Percentiles rank a stretch among this genome's conserved stretches.
phyloP scores from a whole-genome alignment of 53 echinoderm and acorn worm genomes.

The Zoroaster sp. region DNA sequence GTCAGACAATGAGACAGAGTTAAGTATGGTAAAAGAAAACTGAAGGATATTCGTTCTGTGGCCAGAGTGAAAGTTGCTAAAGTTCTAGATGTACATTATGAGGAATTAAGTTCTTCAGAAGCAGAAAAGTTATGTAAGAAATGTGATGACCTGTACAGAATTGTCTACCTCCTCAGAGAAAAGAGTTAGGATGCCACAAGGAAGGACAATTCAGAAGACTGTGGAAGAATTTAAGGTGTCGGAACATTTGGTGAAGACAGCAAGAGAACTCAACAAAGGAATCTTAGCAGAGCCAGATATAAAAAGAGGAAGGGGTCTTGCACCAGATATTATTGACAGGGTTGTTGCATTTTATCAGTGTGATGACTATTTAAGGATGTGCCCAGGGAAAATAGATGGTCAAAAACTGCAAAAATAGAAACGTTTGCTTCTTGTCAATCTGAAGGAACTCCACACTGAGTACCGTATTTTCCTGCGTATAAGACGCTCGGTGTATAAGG shows the following conservation, averaged over 20 bases:
- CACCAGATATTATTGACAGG: neutral
- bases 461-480: too few species aligned
- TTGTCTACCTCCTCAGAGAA: neutral
- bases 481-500: too few species aligned
- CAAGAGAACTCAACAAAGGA: neutral
- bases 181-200: neutral
- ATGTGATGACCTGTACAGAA: neutral
- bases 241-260: too few species aligned
- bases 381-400: slow-evolving; percentile 39
- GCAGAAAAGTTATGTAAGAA: too few species aligned
- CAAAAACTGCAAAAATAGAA: neutral
- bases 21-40: too few species aligned
- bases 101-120: too few species aligned
- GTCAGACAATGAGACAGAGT: too few species aligned
- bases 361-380: slow-evolving; percentile 31
- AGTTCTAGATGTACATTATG: too few species aligned
- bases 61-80: too few species aligned
- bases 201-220: neutral
- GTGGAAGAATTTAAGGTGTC: neutral
- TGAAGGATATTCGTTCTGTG: too few species aligned
- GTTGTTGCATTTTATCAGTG: slow-evolving; percentile 17
- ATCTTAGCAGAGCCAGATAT: slow-evolving; percentile 16
- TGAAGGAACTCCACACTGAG: too few species aligned
- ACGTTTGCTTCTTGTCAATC: neutral
- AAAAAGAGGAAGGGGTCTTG: neutral